phyloP scores from a whole-genome alignment of 2,113 vertebrate genomes.

The Morphnarchus princeps region DNA sequence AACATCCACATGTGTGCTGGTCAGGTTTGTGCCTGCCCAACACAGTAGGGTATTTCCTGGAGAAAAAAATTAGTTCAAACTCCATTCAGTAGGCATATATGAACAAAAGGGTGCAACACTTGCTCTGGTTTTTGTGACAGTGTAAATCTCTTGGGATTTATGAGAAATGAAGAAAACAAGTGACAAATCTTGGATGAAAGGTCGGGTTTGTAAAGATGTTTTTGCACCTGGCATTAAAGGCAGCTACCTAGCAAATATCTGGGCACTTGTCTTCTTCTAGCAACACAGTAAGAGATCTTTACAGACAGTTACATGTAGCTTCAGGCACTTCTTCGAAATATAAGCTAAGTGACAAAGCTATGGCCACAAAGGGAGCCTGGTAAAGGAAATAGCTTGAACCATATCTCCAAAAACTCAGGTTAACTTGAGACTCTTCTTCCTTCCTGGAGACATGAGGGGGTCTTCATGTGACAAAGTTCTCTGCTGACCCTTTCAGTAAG shows the following conservation, averaged over 20 bases:
- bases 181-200: not conserved
- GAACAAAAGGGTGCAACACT: not conserved
- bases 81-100: not conserved
- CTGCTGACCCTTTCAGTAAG: not conserved
- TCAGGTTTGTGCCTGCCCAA: slow-evolving; percentile 34
- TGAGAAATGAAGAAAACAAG: not conserved
- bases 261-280: not conserved
- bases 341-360: not conserved
- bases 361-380: not conserved
- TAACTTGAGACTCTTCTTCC: not conserved
- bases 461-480: not conserved
- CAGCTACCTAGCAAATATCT: not conserved
- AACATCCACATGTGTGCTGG: not conserved
- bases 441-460: not conserved
- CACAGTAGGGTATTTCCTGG: slow-evolving; percentile 2
- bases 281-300: not conserved
- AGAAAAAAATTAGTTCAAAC: not conserved
- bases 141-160: not conserved
- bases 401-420: not conserved
- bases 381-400: not conserved
- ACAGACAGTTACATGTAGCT: not conserved
- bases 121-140: not conserved
- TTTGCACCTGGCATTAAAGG: not conserved
- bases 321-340: not conserved
- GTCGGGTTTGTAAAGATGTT: not conserved